Conservation (phyloP, 2,888 invertebrate species). For the Camponotus fellah region DNA sequence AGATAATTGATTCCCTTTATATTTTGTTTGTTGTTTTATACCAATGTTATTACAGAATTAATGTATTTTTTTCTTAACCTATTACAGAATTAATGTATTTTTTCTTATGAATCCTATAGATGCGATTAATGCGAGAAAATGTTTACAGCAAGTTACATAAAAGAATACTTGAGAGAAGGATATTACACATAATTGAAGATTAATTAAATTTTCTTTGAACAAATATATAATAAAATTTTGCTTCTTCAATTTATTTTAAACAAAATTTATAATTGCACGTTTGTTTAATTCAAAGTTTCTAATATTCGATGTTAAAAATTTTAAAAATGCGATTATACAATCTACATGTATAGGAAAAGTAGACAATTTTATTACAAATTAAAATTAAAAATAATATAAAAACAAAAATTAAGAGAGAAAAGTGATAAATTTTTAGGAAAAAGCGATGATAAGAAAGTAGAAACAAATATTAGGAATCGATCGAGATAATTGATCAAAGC, state of each 20-base stretch:
- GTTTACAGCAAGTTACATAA: background rate
- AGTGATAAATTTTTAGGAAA: background rate
- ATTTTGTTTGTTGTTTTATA: background rate
- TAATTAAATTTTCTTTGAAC: background rate
- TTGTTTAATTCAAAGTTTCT: background rate
- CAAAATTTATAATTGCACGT: background rate
- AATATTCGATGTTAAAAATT: background rate
- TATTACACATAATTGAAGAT: background rate
- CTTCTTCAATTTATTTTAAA: background rate
- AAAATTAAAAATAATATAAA: background rate
- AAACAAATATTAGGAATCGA: background rate
- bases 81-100: background rate
- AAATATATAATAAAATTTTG: background rate
- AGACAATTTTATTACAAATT: background rate
- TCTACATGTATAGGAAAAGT: background rate
- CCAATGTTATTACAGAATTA: background rate
- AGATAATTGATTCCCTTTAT: constrained; percentile 14
- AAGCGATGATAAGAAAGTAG: background rate
- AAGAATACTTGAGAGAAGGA: background rate
- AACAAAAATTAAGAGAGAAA: background rate
- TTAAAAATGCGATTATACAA: background rate
- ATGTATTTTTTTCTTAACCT: too few relatives aligned
- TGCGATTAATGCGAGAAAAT: background rate
- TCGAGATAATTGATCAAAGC: background rate
- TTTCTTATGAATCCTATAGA: too few relatives aligned